Conservation (phyloP, 2,888 invertebrate genomes). For the Ophonus ardosiacus region DNA sequence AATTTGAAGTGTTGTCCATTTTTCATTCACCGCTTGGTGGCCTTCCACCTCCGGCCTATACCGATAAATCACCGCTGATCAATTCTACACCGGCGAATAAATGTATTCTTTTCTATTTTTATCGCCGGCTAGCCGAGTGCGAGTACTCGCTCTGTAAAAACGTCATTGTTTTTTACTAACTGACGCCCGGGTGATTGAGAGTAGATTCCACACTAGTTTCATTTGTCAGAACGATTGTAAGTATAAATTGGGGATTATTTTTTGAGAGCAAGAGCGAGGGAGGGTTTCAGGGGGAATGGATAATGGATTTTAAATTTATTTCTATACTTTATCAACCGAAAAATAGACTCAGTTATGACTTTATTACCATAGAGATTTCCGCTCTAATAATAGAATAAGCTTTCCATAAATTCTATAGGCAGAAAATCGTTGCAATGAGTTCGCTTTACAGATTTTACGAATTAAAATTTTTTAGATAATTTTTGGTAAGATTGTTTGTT, state of each 20-base stretch:
- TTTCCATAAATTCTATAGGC: too few species aligned
- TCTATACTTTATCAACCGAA: background rate
- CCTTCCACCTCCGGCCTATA: constrained; percentile 26
- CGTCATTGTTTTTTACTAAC: constrained; percentile 20
- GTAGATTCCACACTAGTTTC: background rate
- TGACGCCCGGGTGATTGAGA: constrained; percentile 27
- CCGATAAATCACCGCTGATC: constrained; percentile 37
- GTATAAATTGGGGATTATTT: background rate
- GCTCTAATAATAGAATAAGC: too few species aligned
- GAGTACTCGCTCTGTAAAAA: constrained; percentile 19
- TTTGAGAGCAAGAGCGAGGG: background rate
- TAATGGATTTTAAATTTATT: background rate
- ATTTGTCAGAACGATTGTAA: background rate
- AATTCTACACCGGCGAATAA: constrained; percentile 39
- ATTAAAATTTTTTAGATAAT: too few species aligned
- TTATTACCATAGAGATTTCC: too few species aligned
- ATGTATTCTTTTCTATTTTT: constrained; percentile 47
- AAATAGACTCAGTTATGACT: background rate
- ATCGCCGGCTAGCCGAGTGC: constrained; percentile 4
- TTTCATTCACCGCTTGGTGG: background rate
- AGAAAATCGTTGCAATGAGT: too few species aligned
- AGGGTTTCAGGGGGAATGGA: background rate
- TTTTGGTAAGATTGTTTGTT: too few species aligned
- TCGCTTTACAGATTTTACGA: too few species aligned
- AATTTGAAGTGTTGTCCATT: constrained; percentile 14